These are phyloP conservation scores for Eilema caniola DNA, from an alignment of 2,888 invertebrate genomes.

Conservation along the genomic window DNA sequence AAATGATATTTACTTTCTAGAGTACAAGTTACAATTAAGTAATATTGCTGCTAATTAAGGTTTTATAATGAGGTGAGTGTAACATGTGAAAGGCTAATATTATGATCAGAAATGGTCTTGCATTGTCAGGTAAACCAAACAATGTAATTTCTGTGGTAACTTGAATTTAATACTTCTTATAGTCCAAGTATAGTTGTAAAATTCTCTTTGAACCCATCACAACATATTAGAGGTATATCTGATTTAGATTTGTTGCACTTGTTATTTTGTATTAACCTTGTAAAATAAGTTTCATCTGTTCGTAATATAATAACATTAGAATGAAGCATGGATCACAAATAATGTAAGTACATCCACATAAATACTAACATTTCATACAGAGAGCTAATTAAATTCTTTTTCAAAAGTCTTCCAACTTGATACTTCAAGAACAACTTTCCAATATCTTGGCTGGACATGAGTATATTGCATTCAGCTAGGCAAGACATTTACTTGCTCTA, in stretches of 20 bases:
- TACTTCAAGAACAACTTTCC: slow-evolving; percentile 51
- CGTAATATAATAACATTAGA: not conserved
- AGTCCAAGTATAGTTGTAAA: not conserved
- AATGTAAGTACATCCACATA: slow-evolving; percentile 23
- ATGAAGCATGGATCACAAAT: not conserved
- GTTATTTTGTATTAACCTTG: not conserved
- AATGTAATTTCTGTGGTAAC: not conserved
- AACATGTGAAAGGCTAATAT: not conserved
- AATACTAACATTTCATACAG: slow-evolving; percentile 71
- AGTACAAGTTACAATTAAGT: not conserved
- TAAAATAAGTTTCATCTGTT: not conserved
- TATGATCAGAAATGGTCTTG: not conserved
- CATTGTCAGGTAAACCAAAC: not conserved
- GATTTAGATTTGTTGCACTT: not conserved
- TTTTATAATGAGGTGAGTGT: slow-evolving; percentile 2
- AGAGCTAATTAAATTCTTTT: slow-evolving; percentile 55
- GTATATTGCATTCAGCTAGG: slow-evolving; percentile 56
- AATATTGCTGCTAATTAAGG: not conserved
- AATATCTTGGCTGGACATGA: slow-evolving; percentile 64
- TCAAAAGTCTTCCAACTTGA: slow-evolving; percentile 60
- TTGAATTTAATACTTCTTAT: not conserved
- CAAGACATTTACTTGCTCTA: slow-evolving; percentile 60
- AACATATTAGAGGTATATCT: not conserved
- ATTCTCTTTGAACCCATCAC: not conserved
- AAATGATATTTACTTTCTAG: slow-evolving; percentile 28